Base-by-base conservation (phyloP, 2,888 invertebrate species). In the Matsumyia berberina region DNA sequence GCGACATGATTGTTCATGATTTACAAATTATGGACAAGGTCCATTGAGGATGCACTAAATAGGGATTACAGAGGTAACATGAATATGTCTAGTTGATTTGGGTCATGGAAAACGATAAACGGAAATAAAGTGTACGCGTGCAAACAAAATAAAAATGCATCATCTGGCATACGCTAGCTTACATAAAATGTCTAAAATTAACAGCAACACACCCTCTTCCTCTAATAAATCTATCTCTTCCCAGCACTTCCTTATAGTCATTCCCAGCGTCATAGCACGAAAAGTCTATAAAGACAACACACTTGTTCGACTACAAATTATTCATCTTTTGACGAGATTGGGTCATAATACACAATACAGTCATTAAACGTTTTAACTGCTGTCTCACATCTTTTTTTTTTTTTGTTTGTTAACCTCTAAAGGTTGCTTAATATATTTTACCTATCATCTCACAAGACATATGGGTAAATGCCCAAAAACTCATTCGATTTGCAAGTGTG, bases 51-150 rank as follows among this genome's bases (percentile, higher is more conserved):
- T 80, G 35, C 24, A 58, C 29, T 19, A n/a, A n/a, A 31, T 2
- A 1, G 44, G 12, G 17, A 49, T 53, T 53, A 33, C 42, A 64
- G 33, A 74, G 15, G 58, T 49, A 49, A 39, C 58, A 42, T 67
- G n/a, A 15, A 42, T 15, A 24, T 8, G 19, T 37, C 4, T 19
- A 29, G 42, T 44, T 49, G 29, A 69, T 81, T 76, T 70, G 42
- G 81, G 81, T 76, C 81, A 81, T 76, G 67, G 69, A 74, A 81
- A 81, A 49, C 64, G 69, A 74, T n/a, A 57, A 64, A 57, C 8
- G 39, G 46, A n/a, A n/a, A n/a, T n/a, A n/a, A n/a, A n/a, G 35
- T 49, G 51, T 66, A 64, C 72, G 15, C 17, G 49, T 66, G 24
- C 24, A 15, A 42, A 44, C 12, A 42, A 33, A 42, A 31, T 60